phyloP scores from a whole-genome alignment of 1,140 invertebrate species.

The Eriocheir sinensis region DNA sequence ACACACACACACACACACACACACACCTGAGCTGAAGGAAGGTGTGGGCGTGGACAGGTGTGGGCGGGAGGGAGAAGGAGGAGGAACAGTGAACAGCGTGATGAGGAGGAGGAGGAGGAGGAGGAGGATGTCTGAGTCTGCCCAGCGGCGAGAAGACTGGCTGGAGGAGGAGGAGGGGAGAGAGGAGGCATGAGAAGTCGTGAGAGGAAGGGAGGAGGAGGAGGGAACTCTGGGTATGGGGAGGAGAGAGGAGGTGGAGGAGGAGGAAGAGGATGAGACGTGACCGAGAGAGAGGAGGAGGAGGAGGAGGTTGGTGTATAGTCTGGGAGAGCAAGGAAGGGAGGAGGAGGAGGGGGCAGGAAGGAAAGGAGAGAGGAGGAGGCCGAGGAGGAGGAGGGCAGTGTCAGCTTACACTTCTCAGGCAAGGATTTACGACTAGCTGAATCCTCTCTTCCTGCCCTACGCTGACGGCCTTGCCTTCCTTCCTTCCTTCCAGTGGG shows the following conservation, averaged over 20 bases:
- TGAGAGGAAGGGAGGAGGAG: not conserved
- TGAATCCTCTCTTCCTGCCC: slow-evolving; percentile 23
- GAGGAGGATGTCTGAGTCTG: not conserved
- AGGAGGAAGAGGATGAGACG: not conserved
- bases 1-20: no score
- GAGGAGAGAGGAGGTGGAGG: not conserved
- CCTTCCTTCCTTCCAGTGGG: no score
- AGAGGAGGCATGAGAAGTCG: not conserved
- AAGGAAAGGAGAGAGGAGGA: not conserved
- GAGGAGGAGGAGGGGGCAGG: not conserved
- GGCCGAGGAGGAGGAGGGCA: not conserved
- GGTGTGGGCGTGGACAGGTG: not conserved
- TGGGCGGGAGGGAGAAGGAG: no score
- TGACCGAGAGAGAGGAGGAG: not conserved
- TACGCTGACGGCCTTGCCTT: no score
- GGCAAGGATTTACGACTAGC: slow-evolving; percentile 51
- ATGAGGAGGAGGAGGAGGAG: no score
- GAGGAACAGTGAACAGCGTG: not conserved
- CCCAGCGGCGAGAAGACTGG: not conserved
- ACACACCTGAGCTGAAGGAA: not conserved
- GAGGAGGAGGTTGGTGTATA: not conserved
- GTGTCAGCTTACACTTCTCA: slow-evolving; percentile 60
- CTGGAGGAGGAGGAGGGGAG: not conserved
- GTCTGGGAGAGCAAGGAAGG: not conserved
- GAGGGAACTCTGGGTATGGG: not conserved